Evolutionary conservation across 92 coral and sea anemone species (phyloP).

Genomic region (Plumapathes pennacea): DNA sequence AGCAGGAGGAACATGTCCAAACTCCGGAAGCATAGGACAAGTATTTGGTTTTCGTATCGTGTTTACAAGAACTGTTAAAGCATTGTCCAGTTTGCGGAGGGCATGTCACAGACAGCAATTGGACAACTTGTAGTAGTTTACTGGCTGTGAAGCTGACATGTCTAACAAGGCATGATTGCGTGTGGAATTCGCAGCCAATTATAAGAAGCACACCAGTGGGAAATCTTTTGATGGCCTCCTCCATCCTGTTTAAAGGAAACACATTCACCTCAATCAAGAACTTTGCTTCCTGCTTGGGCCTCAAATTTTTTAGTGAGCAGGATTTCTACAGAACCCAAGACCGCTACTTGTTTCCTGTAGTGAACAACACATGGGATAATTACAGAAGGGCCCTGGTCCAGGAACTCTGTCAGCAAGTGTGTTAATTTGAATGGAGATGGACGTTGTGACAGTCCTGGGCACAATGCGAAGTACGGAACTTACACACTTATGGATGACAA

Average conservation of each 20-base stretch:
- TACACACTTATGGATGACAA: constrained; percentile 35
- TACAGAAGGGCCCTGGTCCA: not conserved
- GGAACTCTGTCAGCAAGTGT: not conserved
- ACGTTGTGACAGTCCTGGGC: constrained; percentile 27
- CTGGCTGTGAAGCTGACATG: constrained; percentile 20
- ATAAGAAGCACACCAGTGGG: constrained; percentile 33
- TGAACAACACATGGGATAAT: constrained; percentile 57
- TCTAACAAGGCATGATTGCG: constrained; percentile 13
- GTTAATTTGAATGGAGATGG: constrained; percentile 29
- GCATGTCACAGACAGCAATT: constrained; percentile 7
- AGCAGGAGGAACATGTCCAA: not conserved
- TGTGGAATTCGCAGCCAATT: constrained; percentile 56
- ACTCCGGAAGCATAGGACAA: not conserved
- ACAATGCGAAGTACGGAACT: constrained; percentile 40
- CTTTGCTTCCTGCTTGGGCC: constrained; percentile 27
- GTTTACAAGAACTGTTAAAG: not conserved
- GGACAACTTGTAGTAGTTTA: constrained; percentile 39
- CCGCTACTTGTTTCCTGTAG: constrained; percentile 30
- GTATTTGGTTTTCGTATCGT: not conserved
- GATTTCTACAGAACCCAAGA: constrained; percentile 30
- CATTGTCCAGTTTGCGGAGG: constrained; percentile 24
- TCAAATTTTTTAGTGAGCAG: constrained; percentile 29
- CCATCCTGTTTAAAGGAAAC: constrained; percentile 49
- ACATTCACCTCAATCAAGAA: constrained; percentile 27
- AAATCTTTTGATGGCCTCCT: constrained; percentile 46